Conservation (phyloP, 1,140 invertebrate genomes). For the Metaphire vulgaris region DNA sequence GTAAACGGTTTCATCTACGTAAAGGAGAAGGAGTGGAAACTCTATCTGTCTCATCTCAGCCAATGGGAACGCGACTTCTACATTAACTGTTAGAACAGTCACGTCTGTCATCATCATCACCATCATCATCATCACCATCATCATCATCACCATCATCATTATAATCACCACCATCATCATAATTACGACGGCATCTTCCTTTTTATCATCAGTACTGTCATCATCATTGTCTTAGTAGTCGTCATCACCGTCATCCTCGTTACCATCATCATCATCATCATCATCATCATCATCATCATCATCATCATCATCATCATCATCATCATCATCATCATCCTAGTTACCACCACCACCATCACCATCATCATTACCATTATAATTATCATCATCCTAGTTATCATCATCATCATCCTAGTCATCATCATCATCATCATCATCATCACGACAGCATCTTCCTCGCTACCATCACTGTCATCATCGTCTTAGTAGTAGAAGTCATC, state of each 20-base stretch:
- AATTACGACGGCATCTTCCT: neutral
- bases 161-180: neutral
- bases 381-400: neutral
- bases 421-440: neutral
- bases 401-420: neutral
- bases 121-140: neutral
- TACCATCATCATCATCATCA: too few species aligned
- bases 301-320: too few species aligned
- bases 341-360: too few species aligned
- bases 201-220: too few species aligned
- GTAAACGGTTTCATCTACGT: constrained; percentile 21
- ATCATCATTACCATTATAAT: neutral
- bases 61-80: constrained; percentile 29
- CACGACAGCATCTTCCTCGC: neutral
- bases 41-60: constrained; percentile 16
- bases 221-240: too few species aligned
- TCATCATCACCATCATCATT: neutral
- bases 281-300: too few species aligned
- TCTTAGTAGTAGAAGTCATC: too few species aligned
- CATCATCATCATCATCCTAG: too few species aligned
- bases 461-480: too few species aligned
- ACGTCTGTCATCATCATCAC: neutral
- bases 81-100: constrained; percentile 17
- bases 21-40: constrained; percentile 27
- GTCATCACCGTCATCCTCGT: too few species aligned